Conservation (phyloP, 2,797 vertebrate species). For the Chrysocyon brachyurus region DNA sequence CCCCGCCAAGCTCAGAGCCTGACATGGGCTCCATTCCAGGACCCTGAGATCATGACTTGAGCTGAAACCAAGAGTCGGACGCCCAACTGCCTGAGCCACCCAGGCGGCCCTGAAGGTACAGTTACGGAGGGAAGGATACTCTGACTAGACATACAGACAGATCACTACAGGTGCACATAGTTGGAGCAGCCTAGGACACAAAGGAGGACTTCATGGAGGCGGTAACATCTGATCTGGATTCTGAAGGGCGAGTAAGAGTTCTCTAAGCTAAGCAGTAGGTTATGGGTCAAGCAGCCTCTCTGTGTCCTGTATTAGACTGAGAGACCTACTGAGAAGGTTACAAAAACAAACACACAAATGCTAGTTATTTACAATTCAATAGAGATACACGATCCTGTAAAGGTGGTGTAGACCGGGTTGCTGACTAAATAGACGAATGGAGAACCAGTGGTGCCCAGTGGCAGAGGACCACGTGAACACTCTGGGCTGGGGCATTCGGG, state of each 20-base stretch:
- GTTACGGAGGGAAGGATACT: neutral
- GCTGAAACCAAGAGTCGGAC: neutral
- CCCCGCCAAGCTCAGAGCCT: no score
- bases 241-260: conserved; percentile 28
- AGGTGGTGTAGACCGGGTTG: no score
- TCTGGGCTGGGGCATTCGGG: neutral
- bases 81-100: neutral
- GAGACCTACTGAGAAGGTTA: neutral
- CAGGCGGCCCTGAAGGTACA: neutral
- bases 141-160: neutral
- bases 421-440: neutral
- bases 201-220: neutral
- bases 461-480: neutral
- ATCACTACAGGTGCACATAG: neutral
- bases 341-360: neutral
- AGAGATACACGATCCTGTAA: neutral
- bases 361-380: neutral
- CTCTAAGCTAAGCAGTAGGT: neutral
- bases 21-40: no score
- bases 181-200: neutral
- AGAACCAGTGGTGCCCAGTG: neutral
- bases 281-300: neutral
- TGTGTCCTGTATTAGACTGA: neutral
- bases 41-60: neutral
- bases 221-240: conserved; percentile 1